Conservation (phyloP, 2,888 invertebrate species). For the Torymus texanus region DNA sequence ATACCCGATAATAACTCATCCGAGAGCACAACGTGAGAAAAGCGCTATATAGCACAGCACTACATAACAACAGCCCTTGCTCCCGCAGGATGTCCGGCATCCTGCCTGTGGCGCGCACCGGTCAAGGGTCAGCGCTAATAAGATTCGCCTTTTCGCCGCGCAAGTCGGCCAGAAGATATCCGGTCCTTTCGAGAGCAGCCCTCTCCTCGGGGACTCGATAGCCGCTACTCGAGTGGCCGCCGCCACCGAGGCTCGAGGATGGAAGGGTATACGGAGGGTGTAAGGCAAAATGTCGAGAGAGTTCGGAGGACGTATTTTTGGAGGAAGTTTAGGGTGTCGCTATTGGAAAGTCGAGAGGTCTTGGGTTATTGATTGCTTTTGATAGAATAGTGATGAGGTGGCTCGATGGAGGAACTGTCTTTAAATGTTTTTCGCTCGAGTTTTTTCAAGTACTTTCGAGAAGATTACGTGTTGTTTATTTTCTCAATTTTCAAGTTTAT, state of each 20-base stretch:
- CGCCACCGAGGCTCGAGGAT: neutral
- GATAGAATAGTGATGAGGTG: too few species aligned
- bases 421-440: too few species aligned
- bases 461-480: too few species aligned
- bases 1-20: constrained; percentile 12
- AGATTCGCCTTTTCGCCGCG: constrained; percentile 30
- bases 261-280: neutral
- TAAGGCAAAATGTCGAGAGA: neutral
- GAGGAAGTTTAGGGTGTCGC: neutral
- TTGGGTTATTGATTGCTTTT: too few species aligned
- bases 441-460: too few species aligned
- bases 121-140: constrained; percentile 47
- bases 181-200: neutral
- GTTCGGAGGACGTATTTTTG: neutral
- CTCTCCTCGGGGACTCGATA: neutral
- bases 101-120: neutral
- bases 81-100: constrained; percentile 29
- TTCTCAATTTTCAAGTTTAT: too few species aligned
- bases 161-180: constrained; percentile 45
- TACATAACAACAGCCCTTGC: neutral
- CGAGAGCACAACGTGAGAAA: constrained; percentile 45
- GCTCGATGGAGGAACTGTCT: too few species aligned
- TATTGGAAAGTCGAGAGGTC: too few species aligned
- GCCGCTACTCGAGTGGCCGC: neutral
- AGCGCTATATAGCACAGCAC: neutral